Conservation (phyloP, 2,797 vertebrate species). For the Notamacropus eugenii region DNA sequence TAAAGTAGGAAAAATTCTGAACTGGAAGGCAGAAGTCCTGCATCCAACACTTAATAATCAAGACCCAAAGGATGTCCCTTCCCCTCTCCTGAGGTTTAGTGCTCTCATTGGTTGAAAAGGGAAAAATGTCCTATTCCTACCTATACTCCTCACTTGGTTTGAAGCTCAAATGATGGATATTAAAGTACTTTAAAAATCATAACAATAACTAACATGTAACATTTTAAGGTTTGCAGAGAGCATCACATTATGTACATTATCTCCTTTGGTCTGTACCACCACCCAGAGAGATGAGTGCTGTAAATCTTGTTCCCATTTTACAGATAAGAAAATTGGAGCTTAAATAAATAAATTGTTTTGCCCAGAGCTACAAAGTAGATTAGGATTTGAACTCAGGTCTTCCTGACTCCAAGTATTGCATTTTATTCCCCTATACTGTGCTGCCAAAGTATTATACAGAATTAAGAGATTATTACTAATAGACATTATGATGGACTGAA, state of each 20-base stretch:
- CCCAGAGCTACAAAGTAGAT: not conserved
- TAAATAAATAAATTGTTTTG: not conserved
- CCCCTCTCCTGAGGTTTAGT: not conserved
- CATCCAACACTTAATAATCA: not conserved
- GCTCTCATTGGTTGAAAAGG: not conserved
- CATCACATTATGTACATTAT: not conserved
- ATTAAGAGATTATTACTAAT: not conserved
- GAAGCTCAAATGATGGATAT: not conserved
- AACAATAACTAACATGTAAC: not conserved
- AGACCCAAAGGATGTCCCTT: not conserved
- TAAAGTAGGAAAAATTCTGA: not conserved
- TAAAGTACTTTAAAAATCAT: not conserved
- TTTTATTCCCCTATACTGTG: not conserved
- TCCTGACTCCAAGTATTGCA: not conserved
- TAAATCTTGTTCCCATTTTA: not conserved
- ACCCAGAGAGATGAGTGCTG: not conserved
- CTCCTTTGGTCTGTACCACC: not conserved
- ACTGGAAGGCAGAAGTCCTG: not conserved
- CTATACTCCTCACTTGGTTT: not conserved
- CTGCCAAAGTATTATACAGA: not conserved
- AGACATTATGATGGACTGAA: not conserved
- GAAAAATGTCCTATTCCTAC: not conserved
- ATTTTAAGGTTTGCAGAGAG: not conserved
- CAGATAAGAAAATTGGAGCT: slow-evolving; percentile 9
- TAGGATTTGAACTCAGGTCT: not conserved